These are phyloP conservation scores for Meganola albula DNA, from an alignment of 2,888 invertebrate species.

Conservation along the genomic window DNA sequence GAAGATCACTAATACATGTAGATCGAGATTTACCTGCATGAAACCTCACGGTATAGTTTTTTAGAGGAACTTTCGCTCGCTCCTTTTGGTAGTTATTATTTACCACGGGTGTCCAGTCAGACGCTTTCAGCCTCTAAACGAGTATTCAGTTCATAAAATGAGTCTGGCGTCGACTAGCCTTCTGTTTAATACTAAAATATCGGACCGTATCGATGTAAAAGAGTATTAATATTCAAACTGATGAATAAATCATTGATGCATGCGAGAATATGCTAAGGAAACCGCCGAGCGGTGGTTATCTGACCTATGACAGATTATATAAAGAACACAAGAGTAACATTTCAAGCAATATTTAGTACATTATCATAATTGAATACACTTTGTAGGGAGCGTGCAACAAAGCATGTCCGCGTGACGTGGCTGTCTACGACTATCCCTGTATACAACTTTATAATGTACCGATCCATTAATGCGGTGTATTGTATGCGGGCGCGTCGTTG, in stretches of 20 bases:
- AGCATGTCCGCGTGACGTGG: conserved; percentile 37
- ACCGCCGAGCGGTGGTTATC: conserved; percentile 17
- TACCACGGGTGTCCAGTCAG: too few relatives aligned
- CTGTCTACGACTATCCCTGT: conserved; percentile 25
- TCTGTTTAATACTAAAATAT: conserved; percentile 19
- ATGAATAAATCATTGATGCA: conserved; percentile 30
- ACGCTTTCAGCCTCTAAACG: too few relatives aligned
- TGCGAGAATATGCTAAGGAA: conserved; percentile 23
- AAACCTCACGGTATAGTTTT: too few relatives aligned
- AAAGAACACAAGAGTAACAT: conserved; percentile 10
- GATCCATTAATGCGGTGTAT: conserved; percentile 29
- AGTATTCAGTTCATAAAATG: too few relatives aligned
- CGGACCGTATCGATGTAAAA: conserved; percentile 20
- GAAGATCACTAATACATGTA: too few relatives aligned
- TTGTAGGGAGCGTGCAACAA: conserved; percentile 29
- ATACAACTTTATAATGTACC: conserved; percentile 30
- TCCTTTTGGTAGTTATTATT: too few relatives aligned
- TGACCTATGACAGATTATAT: conserved; percentile 34
- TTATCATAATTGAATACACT: conserved; percentile 36
- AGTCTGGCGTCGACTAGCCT: too few relatives aligned
- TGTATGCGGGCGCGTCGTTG: conserved; percentile 55
- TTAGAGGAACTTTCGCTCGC: too few relatives aligned
- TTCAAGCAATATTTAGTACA: conserved; percentile 25
- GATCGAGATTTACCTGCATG: too few relatives aligned
- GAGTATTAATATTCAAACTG: conserved; percentile 27